A percentile compares a stretch with the other conserved stretches of the same genome.
phyloP scores from a whole-genome alignment of 2,888 invertebrate genomes.

The Epiblema foenella region DNA sequence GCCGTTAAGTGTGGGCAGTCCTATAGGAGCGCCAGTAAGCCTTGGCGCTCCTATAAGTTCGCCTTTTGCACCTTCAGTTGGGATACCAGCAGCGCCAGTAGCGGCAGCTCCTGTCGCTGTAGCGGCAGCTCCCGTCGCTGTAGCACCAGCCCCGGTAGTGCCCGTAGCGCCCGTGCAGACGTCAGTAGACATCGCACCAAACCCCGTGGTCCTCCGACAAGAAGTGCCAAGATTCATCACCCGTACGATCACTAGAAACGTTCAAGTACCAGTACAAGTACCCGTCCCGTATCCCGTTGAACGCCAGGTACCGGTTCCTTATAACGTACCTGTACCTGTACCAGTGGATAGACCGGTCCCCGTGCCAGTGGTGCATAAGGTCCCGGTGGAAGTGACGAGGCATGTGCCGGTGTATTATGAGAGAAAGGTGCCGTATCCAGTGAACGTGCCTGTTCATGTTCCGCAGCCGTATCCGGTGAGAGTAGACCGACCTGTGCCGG shows the following conservation, averaged over 20 bases:
- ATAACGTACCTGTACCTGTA: constrained; percentile 82
- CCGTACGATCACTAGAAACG: constrained; percentile 75
- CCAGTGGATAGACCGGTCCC: constrained; percentile 82
- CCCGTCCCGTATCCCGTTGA: constrained; percentile 64
- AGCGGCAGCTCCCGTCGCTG: constrained; percentile 50
- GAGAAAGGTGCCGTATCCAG: constrained; percentile 79
- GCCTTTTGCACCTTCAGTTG: constrained; percentile 31
- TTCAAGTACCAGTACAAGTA: constrained; percentile 70
- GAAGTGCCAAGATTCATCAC: constrained; percentile 78
- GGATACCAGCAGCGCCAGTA: constrained; percentile 42
- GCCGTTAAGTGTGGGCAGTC: background rate
- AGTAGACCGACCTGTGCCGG: constrained; percentile 84
- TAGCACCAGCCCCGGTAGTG: constrained; percentile 52
- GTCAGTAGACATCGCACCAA: constrained; percentile 72
- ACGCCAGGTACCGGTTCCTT: constrained; percentile 78
- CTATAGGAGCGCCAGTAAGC: constrained; percentile 2
- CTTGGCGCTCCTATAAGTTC: constrained; percentile 2
- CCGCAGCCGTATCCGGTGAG: constrained; percentile 86
- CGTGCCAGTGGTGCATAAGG: constrained; percentile 80
- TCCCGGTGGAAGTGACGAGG: constrained; percentile 79
- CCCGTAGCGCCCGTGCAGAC: constrained; percentile 65
- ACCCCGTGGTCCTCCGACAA: constrained; percentile 76
- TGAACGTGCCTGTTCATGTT: constrained; percentile 81
- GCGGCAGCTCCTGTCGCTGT: constrained; percentile 40
- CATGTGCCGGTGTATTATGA: constrained; percentile 81